These are phyloP conservation scores for Delia radicum DNA, from an alignment of 1,140 invertebrate species.

Conservation along the genomic window DNA sequence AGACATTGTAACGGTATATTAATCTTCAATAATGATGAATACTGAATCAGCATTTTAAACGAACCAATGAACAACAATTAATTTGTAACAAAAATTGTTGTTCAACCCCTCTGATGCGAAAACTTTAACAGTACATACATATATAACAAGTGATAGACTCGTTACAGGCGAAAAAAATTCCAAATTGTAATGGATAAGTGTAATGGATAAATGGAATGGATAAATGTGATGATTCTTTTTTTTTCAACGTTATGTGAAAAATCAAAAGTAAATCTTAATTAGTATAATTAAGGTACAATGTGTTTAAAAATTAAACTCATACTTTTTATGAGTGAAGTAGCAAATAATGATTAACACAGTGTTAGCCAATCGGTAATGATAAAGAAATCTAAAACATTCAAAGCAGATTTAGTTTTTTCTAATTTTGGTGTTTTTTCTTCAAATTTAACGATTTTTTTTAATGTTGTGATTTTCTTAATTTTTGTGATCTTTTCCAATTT, in stretches of 20 bases:
- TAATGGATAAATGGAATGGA: background rate
- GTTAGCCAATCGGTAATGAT: background rate
- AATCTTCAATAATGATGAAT: constrained; percentile 56
- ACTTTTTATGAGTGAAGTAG: background rate
- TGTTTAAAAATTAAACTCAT: background rate
- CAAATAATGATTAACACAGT: background rate
- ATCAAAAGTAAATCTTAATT: constrained; percentile 2
- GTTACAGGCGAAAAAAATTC: too few species aligned
- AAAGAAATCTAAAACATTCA: background rate
- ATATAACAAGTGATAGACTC: background rate
- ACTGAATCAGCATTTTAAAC: constrained; percentile 56
- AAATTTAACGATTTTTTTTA: too few species aligned
- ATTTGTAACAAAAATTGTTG: constrained; percentile 23
- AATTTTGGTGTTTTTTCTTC: too few species aligned
- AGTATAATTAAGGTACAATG: background rate
- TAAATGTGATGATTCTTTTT: background rate
- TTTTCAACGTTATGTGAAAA: background rate
- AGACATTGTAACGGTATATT: constrained; percentile 43
- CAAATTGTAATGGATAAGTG: too few species aligned
- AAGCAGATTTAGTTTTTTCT: background rate
- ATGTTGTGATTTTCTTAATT: too few species aligned
- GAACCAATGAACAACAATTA: constrained; percentile 49
- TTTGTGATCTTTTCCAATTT: too few species aligned
- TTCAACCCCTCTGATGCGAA: background rate
- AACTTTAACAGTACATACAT: background rate